Base-by-base conservation (phyloP, 1,140 invertebrate species). In the Stratiolaelaps scimitus region DNA sequence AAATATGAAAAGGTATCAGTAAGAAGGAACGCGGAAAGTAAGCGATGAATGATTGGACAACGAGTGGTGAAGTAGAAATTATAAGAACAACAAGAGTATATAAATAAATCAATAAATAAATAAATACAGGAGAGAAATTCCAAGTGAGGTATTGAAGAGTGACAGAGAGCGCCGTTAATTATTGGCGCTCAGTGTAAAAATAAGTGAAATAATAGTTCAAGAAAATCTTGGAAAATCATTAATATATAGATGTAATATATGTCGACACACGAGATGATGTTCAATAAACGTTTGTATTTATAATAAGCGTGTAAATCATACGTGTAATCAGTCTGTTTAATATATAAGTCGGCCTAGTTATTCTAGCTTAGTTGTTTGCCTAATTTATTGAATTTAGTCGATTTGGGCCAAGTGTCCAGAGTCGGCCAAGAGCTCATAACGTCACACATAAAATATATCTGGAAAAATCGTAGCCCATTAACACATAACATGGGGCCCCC, bases 211-310 rank as follows among this genome's bases (percentile, higher is more conserved):
- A 23, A 6, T 15, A 23, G 15, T 48, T 48, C 7, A 15, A 23
- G 15, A 48, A 48, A 48, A 23, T 48, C 19, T 4, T 6, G 15
- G 15, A 26, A 26, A 60, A 60, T 5, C 26, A 15, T 19, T 60
- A 60, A 60, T 26, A 60, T 60, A 60, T 60, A 60, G 53, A 26
- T 60, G 53, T 60, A 60, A 60, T 60, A 60, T 60, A 60, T 60
- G 53, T 60, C 53, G 34, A 60, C 17, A 48, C 34, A 40, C 34
- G 10, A 4, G 10, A 60, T 29, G 34, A 10, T 26, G 53, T 60
- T 60, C 53, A 60, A 60, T 60, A 60, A 60, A 60, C 53, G 53
- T 60, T 60, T 60, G 26, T 60, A 60, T 20, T 34, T 17, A 60
- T 26, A n/a, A n/a, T n/a, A 60, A 60, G 53, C 53, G 53, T 60